Evolutionary conservation across 2,113 vertebrate genomes (phyloP), one percentile per base, ranked within the genome.

Genomic region (crab-eating macaque (Macaca fascicularis)): DNA sequence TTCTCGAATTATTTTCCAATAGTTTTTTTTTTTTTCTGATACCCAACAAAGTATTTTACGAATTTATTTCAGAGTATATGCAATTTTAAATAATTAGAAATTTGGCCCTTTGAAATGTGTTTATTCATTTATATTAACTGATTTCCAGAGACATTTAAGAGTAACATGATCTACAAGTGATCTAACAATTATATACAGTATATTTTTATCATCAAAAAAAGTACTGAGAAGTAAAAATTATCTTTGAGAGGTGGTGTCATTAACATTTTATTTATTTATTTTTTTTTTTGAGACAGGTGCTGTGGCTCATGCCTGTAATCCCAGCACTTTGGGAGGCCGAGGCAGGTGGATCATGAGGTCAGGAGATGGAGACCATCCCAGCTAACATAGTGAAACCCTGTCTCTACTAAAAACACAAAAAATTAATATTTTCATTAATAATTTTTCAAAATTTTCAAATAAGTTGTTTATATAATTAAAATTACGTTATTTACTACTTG

Each of bases 1-100:
- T 98, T 84, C 89, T 95, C 93, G 93, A 98, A 98, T 98, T 98
- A 94, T 98, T 98, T 95, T 98, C 95, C 94, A 97, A 97, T 96
- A 76, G 23, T 96, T 97, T 95, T 97, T 97, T 88, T 38, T 96
- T 98, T 98, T 97, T 94, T 90, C 97, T 98, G 93, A 97, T 96
- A 89, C 20, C 69, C 67, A 98, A 52, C 43, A 84, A 94, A 97
- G 61, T 90, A 19, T 95, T 95, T 89, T 89, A 67, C 13, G 90
- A 97, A 89, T 84, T 88, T 96, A 32, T 94, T 75, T 95, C 23
- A 23, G 25, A 45, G 80, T 96, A 92, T n/a, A 1, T 67, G 30
- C 95, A 23, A 57, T 96, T 98, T 98, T 98, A 96, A 92, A 2
- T 97, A 82, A 93, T 89, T 95, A 94, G 70, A 40, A 89, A 72